These are phyloP conservation scores for Triplophysa yarkandensis DNA, from an alignment of 2,797 vertebrate genomes.

Conservation along the genomic window DNA sequence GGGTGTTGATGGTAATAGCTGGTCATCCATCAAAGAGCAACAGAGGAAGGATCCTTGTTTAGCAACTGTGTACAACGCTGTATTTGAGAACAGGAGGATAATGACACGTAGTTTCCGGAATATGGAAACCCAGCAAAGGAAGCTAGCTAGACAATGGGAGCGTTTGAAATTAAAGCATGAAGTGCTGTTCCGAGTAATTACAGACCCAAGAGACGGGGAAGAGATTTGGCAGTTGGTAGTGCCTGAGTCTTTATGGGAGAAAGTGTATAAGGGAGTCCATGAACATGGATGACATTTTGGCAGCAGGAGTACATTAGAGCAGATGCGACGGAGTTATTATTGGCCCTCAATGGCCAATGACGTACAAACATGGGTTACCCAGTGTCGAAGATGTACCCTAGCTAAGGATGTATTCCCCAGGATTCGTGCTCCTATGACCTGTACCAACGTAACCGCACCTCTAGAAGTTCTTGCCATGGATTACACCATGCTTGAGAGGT, in stretches of 20 bases:
- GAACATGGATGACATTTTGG: slow-evolving; percentile 3
- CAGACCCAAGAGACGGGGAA: background rate
- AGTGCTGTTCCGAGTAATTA: background rate
- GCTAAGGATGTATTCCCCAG: no score
- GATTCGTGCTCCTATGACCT: no score
- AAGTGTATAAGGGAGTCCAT: background rate
- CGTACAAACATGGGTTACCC: no score
- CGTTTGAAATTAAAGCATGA: background rate
- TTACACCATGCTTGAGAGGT: no score
- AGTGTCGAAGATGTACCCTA: background rate
- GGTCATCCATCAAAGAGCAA: slow-evolving; percentile 12
- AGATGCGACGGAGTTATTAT: background rate
- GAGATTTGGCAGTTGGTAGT: slow-evolving; percentile 1
- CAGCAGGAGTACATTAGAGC: background rate
- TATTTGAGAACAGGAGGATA: background rate
- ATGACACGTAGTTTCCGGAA: background rate
- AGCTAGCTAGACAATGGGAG: background rate
- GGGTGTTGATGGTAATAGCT: background rate
- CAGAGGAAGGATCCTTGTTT: slow-evolving; percentile 27
- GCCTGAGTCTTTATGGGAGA: background rate
- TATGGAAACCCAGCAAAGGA: slow-evolving; percentile 1
- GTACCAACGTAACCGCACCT: no score
- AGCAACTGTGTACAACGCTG: background rate
- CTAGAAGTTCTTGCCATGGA: no score
- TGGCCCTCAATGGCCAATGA: no score